phyloP scores from a whole-genome alignment of 1,140 invertebrate genomes.

The Heliothis subflexa region DNA sequence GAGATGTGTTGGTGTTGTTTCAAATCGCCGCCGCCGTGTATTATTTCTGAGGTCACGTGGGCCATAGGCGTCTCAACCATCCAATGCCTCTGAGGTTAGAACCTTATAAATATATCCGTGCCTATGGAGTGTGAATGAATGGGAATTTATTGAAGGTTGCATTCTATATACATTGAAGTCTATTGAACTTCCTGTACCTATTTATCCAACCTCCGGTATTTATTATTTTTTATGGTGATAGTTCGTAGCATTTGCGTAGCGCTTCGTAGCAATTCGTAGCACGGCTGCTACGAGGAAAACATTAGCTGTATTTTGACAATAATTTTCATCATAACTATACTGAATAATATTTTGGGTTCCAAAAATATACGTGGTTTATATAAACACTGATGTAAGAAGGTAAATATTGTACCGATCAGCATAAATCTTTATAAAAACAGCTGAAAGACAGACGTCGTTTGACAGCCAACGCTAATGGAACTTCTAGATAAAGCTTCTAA shows the following conservation, averaged over 20 bases:
- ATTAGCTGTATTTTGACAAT: too few relatives aligned
- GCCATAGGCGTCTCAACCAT: slow-evolving; percentile 13
- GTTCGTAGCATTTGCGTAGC: not conserved
- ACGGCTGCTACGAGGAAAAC: not conserved
- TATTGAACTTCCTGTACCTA: not conserved
- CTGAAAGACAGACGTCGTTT: not conserved
- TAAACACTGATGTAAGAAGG: too few relatives aligned
- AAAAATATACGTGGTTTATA: not conserved
- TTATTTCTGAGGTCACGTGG: slow-evolving; percentile 44
- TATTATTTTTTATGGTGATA: not conserved
- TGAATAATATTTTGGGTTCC: not conserved
- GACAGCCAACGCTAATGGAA: slow-evolving; percentile 27
- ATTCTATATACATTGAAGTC: not conserved
- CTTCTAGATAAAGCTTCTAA: slow-evolving; percentile 1
- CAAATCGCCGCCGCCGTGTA: slow-evolving; percentile 41
- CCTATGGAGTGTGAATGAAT: slow-evolving; percentile 18
- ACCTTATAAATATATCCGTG: slow-evolving; percentile 10
- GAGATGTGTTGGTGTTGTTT: slow-evolving; percentile 51
- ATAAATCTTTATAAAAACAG: slow-evolving; percentile 7
- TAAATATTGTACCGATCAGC: not conserved
- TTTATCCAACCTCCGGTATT: not conserved
- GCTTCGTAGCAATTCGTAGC: slow-evolving; percentile 24
- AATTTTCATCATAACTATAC: too few relatives aligned
- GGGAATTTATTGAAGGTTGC: slow-evolving; percentile 27
- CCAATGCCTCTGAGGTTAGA: slow-evolving; percentile 8